Conservation (phyloP, 2,888 invertebrate genomes). For the Noctuana brunneofusca region DNA sequence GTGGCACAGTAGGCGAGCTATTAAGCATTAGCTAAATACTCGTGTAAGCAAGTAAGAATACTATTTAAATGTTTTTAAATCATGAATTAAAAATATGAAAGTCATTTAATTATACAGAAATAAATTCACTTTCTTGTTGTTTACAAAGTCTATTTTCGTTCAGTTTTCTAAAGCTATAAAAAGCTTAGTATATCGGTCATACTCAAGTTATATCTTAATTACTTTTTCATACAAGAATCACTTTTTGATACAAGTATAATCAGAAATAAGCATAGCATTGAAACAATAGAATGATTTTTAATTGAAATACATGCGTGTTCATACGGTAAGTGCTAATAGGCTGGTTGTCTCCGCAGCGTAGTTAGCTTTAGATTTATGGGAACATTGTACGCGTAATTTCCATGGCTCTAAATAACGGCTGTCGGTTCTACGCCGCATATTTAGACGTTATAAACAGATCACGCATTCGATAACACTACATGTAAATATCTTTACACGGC, state of each 20-base stretch:
- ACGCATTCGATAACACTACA: conserved; percentile 65
- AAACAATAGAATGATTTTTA: conserved; percentile 45
- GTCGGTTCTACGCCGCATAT: conserved; percentile 65
- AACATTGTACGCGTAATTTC: conserved; percentile 51
- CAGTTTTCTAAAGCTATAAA: background rate
- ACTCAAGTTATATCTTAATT: background rate
- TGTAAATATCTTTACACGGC: conserved; percentile 54
- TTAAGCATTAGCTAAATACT: no score
- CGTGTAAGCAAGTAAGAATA: no score
- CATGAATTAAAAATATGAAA: no score
- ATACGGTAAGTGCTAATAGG: conserved; percentile 49
- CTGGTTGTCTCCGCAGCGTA: conserved; percentile 50
- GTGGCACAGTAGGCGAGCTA: no score
- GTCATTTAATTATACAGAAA: no score
- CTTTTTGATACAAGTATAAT: background rate
- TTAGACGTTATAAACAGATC: conserved; percentile 73
- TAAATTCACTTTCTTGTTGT: background rate
- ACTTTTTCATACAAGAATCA: background rate
- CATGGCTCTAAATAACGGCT: conserved; percentile 68
- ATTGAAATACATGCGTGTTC: conserved; percentile 18
- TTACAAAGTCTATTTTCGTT: background rate
- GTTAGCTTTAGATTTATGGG: conserved; percentile 53
- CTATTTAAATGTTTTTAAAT: no score
- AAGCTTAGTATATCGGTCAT: no score
- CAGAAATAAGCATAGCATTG: background rate